phyloP scores from a whole-genome alignment of 2,113 vertebrate genomes.

The Rhineura floridana region DNA sequence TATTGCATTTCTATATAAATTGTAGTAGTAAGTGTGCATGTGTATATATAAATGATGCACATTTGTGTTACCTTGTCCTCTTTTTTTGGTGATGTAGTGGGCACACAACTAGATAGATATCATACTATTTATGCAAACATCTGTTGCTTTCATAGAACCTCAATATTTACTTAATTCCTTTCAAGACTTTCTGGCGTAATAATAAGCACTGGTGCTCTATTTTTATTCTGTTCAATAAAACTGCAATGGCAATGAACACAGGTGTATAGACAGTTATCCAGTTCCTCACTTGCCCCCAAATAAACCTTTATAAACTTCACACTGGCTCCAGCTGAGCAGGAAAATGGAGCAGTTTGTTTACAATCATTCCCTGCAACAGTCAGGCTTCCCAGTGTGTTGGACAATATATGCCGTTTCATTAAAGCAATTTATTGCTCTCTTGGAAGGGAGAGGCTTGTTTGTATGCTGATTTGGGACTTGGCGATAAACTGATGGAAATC shows the following conservation, averaged over 20 bases:
- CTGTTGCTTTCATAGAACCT: neutral
- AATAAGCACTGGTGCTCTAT: neutral
- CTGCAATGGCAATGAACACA: neutral
- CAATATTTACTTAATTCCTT: neutral
- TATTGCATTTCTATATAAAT: too few relatives aligned
- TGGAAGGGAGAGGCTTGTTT: neutral
- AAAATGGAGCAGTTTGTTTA: neutral
- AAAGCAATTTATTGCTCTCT: neutral
- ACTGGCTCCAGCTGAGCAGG: neutral
- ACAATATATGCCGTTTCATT: neutral
- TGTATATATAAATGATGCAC: too few relatives aligned
- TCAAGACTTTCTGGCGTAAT: neutral
- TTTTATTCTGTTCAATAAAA: neutral
- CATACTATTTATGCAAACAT: neutral
- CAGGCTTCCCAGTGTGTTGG: constrained; percentile 2
- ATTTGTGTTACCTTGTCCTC: too few relatives aligned
- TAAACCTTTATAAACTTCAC: neutral
- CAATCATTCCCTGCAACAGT: neutral
- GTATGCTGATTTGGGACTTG: neutral
- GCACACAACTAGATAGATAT: neutral
- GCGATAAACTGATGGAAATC: constrained; percentile 6
- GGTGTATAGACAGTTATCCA: neutral
- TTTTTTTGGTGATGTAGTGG: too few relatives aligned
- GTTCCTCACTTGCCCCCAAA: constrained; percentile 1
- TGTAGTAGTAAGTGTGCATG: too few relatives aligned